phyloP scores from a whole-genome alignment of 2,888 invertebrate genomes.

The Sarcophaga rosellei region DNA sequence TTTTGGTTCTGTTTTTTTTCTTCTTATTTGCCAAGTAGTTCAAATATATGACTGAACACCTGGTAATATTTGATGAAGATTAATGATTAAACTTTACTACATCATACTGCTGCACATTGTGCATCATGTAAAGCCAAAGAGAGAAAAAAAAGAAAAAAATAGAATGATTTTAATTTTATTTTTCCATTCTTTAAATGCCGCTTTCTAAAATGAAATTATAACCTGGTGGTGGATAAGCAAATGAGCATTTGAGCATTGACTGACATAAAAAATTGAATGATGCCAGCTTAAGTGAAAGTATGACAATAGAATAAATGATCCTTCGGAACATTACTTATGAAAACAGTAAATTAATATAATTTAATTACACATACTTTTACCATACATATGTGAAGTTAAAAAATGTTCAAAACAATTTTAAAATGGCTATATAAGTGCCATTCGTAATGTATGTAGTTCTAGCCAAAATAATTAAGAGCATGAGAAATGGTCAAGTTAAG shows the following conservation, averaged over 20 bases:
- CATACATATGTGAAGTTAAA: no score
- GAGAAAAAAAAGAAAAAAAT: neutral
- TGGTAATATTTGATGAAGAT: constrained; percentile 65
- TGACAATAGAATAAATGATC: neutral
- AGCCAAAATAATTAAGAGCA: no score
- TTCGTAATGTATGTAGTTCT: no score
- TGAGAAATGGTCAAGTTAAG: no score
- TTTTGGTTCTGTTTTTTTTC: neutral
- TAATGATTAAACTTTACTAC: constrained; percentile 56
- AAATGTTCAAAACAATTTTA: no score
- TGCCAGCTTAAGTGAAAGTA: constrained; percentile 47
- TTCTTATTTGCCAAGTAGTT: constrained; percentile 1
- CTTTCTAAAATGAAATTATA: neutral
- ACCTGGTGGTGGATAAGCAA: constrained; percentile 31
- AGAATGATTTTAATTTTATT: neutral
- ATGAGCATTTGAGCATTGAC: constrained; percentile 20
- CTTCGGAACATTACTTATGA: no score
- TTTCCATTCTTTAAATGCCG: neutral
- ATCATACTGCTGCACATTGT: constrained; percentile 24
- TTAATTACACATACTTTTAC: no score
- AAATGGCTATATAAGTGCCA: no score
- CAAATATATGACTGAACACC: constrained; percentile 55
- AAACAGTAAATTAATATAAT: no score
- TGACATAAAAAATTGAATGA: constrained; percentile 43
- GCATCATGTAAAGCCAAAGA: constrained; percentile 13